phyloP scores from a whole-genome alignment of 2,888 invertebrate genomes.

The Leuctra nigra region DNA sequence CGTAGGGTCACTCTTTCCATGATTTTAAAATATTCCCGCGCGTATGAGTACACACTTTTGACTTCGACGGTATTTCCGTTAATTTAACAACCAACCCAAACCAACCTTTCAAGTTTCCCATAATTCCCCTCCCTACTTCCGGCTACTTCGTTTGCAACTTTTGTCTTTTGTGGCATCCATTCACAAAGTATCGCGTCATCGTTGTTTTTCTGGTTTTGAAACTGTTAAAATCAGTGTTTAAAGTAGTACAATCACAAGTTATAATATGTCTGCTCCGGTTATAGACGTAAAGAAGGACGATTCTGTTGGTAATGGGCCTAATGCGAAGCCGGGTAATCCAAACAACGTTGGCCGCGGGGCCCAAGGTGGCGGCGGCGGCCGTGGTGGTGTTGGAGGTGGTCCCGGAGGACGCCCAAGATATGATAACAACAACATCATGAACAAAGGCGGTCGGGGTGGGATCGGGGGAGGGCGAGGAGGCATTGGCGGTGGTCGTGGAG shows the following conservation, averaged over 20 bases:
- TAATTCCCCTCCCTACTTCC: too few relatives aligned
- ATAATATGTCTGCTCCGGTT: constrained; percentile 16
- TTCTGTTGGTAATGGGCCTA: constrained; percentile 17
- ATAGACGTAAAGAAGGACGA: constrained; percentile 16
- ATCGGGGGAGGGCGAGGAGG: constrained; percentile 21
- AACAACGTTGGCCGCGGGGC: constrained; percentile 10
- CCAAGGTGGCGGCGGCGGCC: constrained; percentile 16
- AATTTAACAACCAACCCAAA: too few relatives aligned
- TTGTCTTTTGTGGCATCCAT: background rate
- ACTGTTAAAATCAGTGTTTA: background rate
- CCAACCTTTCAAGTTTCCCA: too few relatives aligned
- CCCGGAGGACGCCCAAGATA: constrained; percentile 16
- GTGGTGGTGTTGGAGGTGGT: constrained; percentile 16
- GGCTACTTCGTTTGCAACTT: too few relatives aligned
- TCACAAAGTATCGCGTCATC: background rate
- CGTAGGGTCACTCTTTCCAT: too few relatives aligned
- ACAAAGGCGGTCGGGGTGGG: constrained; percentile 22
- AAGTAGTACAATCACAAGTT: background rate
- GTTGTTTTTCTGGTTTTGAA: too few relatives aligned
- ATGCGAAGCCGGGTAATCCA: constrained; percentile 2
- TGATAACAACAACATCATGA: constrained; percentile 12
- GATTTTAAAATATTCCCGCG: too few relatives aligned
- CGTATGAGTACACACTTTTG: too few relatives aligned
- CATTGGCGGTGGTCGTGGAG: constrained; percentile 15
- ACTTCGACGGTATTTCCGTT: too few relatives aligned